These are phyloP conservation scores for Eupleurogrammus muticus DNA, from an alignment of 2,797 vertebrate genomes.

Conservation along the genomic window DNA sequence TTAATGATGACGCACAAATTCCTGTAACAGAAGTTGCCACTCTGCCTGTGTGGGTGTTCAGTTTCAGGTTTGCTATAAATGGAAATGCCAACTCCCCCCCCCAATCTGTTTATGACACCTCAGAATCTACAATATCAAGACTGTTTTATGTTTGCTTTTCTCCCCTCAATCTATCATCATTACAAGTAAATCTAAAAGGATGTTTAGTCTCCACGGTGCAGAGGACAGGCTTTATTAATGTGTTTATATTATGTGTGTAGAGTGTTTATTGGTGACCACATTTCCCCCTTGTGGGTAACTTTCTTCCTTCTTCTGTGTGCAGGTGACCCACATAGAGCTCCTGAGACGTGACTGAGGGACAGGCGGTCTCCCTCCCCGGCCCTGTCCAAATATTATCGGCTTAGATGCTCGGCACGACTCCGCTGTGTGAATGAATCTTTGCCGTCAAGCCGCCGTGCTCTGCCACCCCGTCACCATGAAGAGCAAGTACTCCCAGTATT, in stretches of 20 bases:
- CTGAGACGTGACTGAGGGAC: slow-evolving; percentile 78
- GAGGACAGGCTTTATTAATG: slow-evolving; percentile 1
- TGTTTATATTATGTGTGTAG: slow-evolving; percentile 42
- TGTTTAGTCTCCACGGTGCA: slow-evolving; percentile 18
- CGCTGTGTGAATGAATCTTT: slow-evolving; percentile 78
- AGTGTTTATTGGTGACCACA: slow-evolving; percentile 9
- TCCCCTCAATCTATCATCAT: neutral
- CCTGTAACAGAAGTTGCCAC: neutral
- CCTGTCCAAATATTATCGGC: slow-evolving; percentile 48
- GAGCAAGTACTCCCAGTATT: slow-evolving; percentile 91
- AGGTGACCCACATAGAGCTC: slow-evolving; percentile 81
- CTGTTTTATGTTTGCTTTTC: neutral
- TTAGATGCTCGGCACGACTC: slow-evolving; percentile 50
- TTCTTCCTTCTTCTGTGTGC: slow-evolving; percentile 64
- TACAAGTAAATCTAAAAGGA: neutral
- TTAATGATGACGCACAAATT: neutral
- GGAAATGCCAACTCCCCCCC: neutral
- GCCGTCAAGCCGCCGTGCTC: slow-evolving; percentile 59
- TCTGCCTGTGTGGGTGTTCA: slow-evolving; percentile 37
- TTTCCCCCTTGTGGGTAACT: slow-evolving; percentile 42
- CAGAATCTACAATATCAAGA: slow-evolving; percentile 1
- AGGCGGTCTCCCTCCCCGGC: slow-evolving; percentile 53
- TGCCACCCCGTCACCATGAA: slow-evolving; percentile 81
- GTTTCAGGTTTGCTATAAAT: slow-evolving; percentile 4
- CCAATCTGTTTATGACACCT: slow-evolving; percentile 13